Base-by-base conservation (phyloP, 2,113 vertebrate species). In the Arothron firmamentum region DNA sequence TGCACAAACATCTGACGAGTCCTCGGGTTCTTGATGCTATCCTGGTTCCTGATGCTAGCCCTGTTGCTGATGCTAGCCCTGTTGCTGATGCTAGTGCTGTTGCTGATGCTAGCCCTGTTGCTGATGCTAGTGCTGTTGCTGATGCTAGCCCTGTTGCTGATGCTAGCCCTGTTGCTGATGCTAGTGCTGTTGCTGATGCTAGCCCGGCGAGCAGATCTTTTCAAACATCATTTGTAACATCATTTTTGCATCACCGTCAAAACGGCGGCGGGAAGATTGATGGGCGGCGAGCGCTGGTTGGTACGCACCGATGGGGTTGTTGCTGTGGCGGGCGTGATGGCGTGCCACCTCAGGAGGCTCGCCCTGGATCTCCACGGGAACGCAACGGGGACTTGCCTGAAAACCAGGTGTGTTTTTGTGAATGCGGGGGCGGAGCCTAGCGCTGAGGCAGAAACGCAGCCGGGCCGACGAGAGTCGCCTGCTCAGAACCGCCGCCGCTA, bases 181-280 rank as follows among this genome's bases (percentile, higher is more conserved):
- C n/a, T n/a, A n/a, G n/a, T n/a, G n/a, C n/a, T n/a, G n/a, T n/a
- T n/a, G n/a, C n/a, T n/a, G n/a, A 34, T 10, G 31, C 31, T 34
- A 34, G 31, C 31, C 6, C 2, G 54, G 77, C 80, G 73, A 74
- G 31, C 31, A 34, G 8, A 75, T 65, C 68, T 78, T 18, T 80
- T 82, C 78, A 80, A 80, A 80, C 82, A 75, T 82, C 84, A 70
- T 85, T 83, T 77, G 81, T 72, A 75, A n/a, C n/a, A n/a, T n/a
- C n/a, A n/a, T n/a, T n/a, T n/a, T n/a, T n/a, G 71, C 85, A 77
- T 87, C 79, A 73, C 77, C 81, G 81, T 70, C 65, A 85, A 85
- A 77, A 78, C 20, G 47, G 85, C 60, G 70, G 60, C n/a, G 15
- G 74, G 64, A 72, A 81, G 85, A 85, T 84, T 85, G 85, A 88